Base-by-base conservation (phyloP, 2,888 invertebrate genomes). In the Adelphocoris suturalis region DNA sequence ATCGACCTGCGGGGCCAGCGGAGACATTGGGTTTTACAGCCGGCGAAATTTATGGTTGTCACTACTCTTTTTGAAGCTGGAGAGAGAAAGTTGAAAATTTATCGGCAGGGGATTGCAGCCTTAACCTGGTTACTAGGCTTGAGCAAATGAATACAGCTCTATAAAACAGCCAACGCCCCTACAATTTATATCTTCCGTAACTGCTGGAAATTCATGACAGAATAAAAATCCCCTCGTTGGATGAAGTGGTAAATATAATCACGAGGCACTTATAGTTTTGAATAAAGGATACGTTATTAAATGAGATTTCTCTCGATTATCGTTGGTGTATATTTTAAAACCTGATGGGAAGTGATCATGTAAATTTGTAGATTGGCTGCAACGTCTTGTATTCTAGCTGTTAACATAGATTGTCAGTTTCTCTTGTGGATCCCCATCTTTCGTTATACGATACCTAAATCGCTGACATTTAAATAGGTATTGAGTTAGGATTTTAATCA, bases 11-110 rank as follows among this genome's bases (percentile, higher is more conserved):
- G 23, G 23, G 68, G 68, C 68, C 68, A 23, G 78, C n/a, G 19
- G 47, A 78, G 78, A 78, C 46, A 78, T 47, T 46, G 37, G 46
- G 78, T 19, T 47, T 47, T 78, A 78, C 78, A 78, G 78, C 46
- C 78, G 78, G 16, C 46, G 16, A 47, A 78, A 78, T 78, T 78
- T 78, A 78, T 78, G n/a, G 78, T 47, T 47, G 47, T 46, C 78
- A 78, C 78, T 46, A 78, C 47, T 78, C 78, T 78, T 78, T 78
- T 78, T 78, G 78, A 78, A 78, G 78, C 14, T 78, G 78, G 46
- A 47, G 78, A 78, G 78, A 78, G 78, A 78, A 78, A 78, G 78
- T 78, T 78, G 78, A n/a, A 68, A 68, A 47, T 78, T 78, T 78
- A 78, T 78, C 19, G 78, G 78, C 68, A 46, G 78, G 78, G 47